Base-by-base conservation (phyloP, 2,888 invertebrate species). In the Epinotia demarniana region DNA sequence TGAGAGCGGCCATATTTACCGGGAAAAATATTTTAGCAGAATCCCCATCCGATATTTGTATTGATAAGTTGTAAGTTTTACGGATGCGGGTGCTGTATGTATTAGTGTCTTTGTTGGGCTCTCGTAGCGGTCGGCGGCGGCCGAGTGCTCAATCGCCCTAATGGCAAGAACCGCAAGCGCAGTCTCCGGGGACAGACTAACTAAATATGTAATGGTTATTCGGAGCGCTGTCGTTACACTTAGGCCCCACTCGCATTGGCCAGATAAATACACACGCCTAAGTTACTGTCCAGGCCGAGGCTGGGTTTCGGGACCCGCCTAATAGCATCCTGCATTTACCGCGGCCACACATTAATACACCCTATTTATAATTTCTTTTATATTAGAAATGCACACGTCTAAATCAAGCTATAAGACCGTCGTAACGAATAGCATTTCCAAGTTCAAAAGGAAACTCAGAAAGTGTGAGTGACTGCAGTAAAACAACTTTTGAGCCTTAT, bases 401-500 rank as follows among this genome's bases (percentile, higher is more conserved):
- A 49, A 64, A 61, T 19, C 67, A 43, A n/a, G 57, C 53, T 39
- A 64, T 53, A 71, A 72, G 75, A 33, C 73, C 77, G 80, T 75
- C 73, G 77, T 80, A 79, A 79, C 73, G 70, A 78, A 79, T 67
- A 80, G 74, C 74, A 77, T 81, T 78, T 80, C 83, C 80, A 81
- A 86, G 83, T 86, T 87, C 83, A 87, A 91, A 91, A 89, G 87
- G 89, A 87, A 87, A 86, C 84, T 79, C 83, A 83, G 86, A 86
- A 90, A 90, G 90, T 90, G 89, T 84, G 89, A 90, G 87, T 90
- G 75, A 75, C 75, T 75, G 89, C 89, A 91, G 87, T 91, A 89
- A 91, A 91, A 90, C 88, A 90, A 90, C 88, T 90, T 91, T 87
- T 89, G 87, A 91, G 90, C 90, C 91, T 92, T 92, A 92, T 93